Evolutionary conservation across 2,888 invertebrate genomes (phyloP), one percentile per base, ranked within the genome.

Genomic region (Deilephila porcellus): DNA sequence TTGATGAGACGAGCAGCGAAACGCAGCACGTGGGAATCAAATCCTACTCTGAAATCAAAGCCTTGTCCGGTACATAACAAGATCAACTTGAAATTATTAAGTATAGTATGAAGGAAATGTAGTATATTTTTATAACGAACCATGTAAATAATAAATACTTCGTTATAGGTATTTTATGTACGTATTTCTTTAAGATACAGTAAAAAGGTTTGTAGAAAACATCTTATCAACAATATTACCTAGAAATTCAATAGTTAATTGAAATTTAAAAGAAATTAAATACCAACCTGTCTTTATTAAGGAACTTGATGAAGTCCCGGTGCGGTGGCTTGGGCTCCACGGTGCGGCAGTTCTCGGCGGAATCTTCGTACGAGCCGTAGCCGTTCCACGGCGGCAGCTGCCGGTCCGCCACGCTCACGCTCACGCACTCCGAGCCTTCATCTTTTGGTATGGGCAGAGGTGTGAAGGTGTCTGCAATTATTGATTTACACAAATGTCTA

Each of bases 301-400:
- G 95, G 84, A 98, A 98, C 88, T 98, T 98, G 74, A 97, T 95
- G 81, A 98, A 97, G 88, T 98, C 97, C 11, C 95, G 94, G 80
- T 96, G 96, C 0, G 97, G 97, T 1, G 97, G 94, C 86, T 97
- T 97, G 0, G 98, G 97, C 80, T 97, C 96, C 0, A 98, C 96
- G 0, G 97, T 96, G 71, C 96, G 95, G 85, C 98, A 98, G 85
- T 98, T 98, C 79, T 97, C 97, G 11, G 98, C 97, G 0, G 98
- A 98, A 87, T 99, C 98, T 76, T 98, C 98, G 85, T 98, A 97
- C 0, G 97, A 96, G 0, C 99, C 99, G 90, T 97, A 98, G 4
- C 98, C 98, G 85, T 98, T 98, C 96, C 98, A 98, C 0, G 98
- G 98, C 0, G 98, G 98, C 64, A 97, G 85, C 78, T 95, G 89